Evolutionary conservation across 92 coral and sea anemone genomes (phyloP).

Genomic region (Scolanthus callimorphus): DNA sequence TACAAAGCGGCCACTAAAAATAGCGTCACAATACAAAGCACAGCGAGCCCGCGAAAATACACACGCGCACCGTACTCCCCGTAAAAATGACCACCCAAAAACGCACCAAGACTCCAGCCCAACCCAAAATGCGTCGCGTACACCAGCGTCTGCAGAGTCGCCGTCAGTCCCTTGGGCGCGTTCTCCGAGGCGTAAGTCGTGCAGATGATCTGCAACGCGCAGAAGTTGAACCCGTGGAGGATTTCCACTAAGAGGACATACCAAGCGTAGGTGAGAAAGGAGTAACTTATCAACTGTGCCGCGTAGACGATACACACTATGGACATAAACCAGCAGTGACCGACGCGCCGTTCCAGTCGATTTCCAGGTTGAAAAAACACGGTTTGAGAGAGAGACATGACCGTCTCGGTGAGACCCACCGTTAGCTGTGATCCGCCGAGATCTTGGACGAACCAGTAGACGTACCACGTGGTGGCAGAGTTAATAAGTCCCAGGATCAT

Average conservation of each 20-base stretch:
- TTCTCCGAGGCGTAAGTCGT: slow-evolving; percentile 14
- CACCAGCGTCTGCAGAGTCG: slow-evolving; percentile 20
- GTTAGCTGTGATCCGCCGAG: slow-evolving; percentile 22
- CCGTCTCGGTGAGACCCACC: slow-evolving; percentile 8
- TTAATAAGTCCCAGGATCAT: neutral
- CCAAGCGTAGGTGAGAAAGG: slow-evolving; percentile 26
- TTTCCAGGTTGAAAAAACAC: slow-evolving; percentile 8
- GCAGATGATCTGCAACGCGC: slow-evolving; percentile 23
- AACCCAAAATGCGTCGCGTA: slow-evolving; percentile 26
- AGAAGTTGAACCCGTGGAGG: slow-evolving; percentile 39
- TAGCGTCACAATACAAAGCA: neutral
- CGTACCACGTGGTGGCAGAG: slow-evolving; percentile 2
- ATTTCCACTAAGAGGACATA: slow-evolving; percentile 27
- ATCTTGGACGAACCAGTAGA: slow-evolving; percentile 25
- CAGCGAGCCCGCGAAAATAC: slow-evolving; percentile 24
- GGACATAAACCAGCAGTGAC: slow-evolving; percentile 5
- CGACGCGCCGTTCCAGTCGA: slow-evolving; percentile 2
- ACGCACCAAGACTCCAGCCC: slow-evolving; percentile 39
- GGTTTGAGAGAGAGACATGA: slow-evolving; percentile 9
- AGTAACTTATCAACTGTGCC: slow-evolving; percentile 5
- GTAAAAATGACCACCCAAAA: slow-evolving; percentile 20
- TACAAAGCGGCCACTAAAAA: neutral
- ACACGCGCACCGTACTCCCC: slow-evolving; percentile 26
- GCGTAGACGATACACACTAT: neutral
- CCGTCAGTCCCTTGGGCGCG: slow-evolving; percentile 25